Conservation (phyloP, 2,888 invertebrate species). For the Orthosia incerta region DNA sequence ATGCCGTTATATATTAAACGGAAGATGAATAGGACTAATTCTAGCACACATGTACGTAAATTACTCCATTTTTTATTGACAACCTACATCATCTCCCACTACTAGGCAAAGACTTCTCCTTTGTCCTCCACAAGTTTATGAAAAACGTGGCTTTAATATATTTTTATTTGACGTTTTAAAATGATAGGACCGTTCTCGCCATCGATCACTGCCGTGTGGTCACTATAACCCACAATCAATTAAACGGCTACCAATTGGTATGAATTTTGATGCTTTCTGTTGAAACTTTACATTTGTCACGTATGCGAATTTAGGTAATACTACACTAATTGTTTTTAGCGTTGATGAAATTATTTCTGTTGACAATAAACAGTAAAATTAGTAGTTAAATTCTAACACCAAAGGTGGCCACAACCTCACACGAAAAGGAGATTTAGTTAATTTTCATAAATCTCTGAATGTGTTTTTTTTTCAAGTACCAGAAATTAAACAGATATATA, state of each 20-base stretch:
- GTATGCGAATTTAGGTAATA: neutral
- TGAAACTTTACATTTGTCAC: conserved; percentile 16
- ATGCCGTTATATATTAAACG: too few species aligned
- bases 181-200: conserved; percentile 6
- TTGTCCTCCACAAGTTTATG: neutral
- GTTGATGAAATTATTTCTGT: neutral
- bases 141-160: neutral
- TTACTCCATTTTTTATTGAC: too few species aligned
- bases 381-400: too few species aligned
- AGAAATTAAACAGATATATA: too few species aligned
- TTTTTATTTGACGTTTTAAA: neutral
- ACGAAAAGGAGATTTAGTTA: neutral
- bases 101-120: too few species aligned
- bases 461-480: too few species aligned
- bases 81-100: too few species aligned
- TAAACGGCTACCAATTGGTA: conserved; percentile 44
- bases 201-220: conserved; percentile 10
- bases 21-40: too few species aligned
- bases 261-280: conserved; percentile 53
- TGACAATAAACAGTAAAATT: neutral
- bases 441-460: too few species aligned
- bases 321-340: neutral
- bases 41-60: too few species aligned
- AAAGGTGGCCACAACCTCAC: too few species aligned
- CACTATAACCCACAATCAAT: conserved; percentile 32